Conservation (phyloP, 2,888 invertebrate genomes). For the Machimus atricapillus region DNA sequence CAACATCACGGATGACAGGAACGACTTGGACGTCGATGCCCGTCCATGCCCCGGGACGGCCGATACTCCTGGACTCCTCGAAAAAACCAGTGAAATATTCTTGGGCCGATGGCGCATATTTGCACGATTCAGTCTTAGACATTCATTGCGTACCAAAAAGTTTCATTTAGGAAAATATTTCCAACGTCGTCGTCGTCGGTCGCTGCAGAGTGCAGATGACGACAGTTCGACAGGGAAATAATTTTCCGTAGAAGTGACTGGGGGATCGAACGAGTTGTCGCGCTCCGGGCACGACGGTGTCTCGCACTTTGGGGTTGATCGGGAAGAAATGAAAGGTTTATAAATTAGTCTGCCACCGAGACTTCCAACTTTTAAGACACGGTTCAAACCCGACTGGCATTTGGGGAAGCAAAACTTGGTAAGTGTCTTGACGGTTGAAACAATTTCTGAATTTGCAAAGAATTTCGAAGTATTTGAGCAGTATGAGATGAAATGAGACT, state of each 20-base stretch:
- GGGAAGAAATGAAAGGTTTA: background rate
- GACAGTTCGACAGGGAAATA: slow-evolving; percentile 22
- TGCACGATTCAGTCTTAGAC: slow-evolving; percentile 36
- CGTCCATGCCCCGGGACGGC: background rate
- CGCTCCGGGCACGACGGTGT: background rate
- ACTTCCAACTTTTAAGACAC: background rate
- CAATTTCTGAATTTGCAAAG: background rate
- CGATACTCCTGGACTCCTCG: background rate
- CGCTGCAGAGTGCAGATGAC: background rate
- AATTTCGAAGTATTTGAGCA: background rate
- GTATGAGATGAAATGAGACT: background rate
- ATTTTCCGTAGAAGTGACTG: background rate
- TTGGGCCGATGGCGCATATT: slow-evolving; percentile 13
- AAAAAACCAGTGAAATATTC: slow-evolving; percentile 21
- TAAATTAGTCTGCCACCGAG: too few relatives aligned
- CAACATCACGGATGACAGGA: slow-evolving; percentile 38
- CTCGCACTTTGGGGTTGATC: background rate
- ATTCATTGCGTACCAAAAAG: slow-evolving; percentile 41
- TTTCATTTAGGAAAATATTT: slow-evolving; percentile 38
- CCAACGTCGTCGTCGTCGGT: slow-evolving; percentile 26
- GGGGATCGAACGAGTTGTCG: background rate
- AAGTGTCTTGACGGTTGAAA: background rate
- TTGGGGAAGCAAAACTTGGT: background rate
- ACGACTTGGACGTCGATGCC: slow-evolving; percentile 23
- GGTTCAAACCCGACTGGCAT: background rate